Evolutionary conservation across 2,113 vertebrate species (phyloP).

Genomic region (Lagopus leucura): DNA sequence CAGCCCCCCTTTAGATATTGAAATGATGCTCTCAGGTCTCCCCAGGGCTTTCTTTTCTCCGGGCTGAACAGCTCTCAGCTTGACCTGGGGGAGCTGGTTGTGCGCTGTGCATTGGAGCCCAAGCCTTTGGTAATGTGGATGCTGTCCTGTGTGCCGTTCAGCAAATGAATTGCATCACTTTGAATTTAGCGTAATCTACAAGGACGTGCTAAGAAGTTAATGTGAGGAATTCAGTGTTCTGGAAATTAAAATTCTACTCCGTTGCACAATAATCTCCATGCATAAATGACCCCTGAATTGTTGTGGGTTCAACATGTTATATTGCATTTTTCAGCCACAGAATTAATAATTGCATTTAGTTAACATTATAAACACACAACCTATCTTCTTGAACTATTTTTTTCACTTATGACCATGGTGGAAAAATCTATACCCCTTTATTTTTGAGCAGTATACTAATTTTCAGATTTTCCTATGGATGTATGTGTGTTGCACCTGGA

Average conservation of each 20-base stretch:
- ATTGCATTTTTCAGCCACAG: background rate
- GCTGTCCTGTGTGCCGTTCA: background rate
- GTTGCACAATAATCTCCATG: background rate
- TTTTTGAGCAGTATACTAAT: background rate
- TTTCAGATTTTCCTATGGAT: background rate
- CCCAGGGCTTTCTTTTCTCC: too few relatives aligned
- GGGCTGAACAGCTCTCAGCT: too few relatives aligned
- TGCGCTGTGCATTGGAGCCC: background rate
- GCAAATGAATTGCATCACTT: background rate
- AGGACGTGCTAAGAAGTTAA: background rate
- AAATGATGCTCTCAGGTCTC: too few relatives aligned
- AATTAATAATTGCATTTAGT: background rate
- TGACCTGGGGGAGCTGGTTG: background rate
- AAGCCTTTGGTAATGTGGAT: background rate
- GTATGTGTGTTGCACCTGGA: rapidly evolving
- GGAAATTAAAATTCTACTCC: background rate
- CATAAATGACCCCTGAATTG: background rate
- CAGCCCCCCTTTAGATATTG: too few relatives aligned
- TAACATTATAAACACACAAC: background rate
- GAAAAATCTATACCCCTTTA: background rate
- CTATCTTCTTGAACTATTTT: background rate
- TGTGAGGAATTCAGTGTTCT: background rate
- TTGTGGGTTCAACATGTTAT: background rate
- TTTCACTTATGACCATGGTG: background rate
- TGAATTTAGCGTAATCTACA: background rate